Evolutionary conservation across 1,140 invertebrate species (phyloP).

Genomic region (Copidosoma floridanum): DNA sequence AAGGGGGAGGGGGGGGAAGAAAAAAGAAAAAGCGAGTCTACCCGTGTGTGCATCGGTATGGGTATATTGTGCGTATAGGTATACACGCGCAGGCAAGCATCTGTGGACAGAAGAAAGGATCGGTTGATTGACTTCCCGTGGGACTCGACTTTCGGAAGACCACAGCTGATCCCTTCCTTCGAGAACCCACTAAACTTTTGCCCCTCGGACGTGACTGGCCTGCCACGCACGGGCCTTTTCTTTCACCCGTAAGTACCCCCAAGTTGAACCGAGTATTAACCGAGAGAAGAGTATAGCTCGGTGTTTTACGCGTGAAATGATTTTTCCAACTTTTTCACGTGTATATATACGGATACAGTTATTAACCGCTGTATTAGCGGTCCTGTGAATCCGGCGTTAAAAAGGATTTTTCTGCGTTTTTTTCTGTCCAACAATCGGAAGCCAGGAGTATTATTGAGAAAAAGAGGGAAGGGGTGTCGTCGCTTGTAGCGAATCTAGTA

Average conservation of each 20-base stretch:
- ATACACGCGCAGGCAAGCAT: no score
- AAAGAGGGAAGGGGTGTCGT: no score
- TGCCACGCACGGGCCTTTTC: conserved; percentile 18
- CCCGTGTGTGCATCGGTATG: not conserved
- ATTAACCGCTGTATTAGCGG: not conserved
- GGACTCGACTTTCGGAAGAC: conserved; percentile 50
- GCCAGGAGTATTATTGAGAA: no score
- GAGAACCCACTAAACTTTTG: conserved; percentile 22
- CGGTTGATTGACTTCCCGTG: conserved; percentile 57
- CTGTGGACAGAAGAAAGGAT: conserved; percentile 48
- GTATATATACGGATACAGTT: no score
- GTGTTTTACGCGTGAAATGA: no score
- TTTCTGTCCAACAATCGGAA: no score
- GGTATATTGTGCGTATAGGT: not conserved
- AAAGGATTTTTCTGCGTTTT: not conserved
- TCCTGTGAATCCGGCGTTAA: not conserved
- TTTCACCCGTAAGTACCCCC: no score
- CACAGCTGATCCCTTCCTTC: conserved; percentile 47
- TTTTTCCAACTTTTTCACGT: no score
- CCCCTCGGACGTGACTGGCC: conserved; percentile 29
- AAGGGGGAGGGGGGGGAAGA: not conserved
- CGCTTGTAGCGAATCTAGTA: no score
- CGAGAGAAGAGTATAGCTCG: no score
- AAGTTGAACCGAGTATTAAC: no score
- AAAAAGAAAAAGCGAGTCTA: not conserved